Conservation (phyloP, 2,888 invertebrate species). For the Mystacides longicornis region DNA sequence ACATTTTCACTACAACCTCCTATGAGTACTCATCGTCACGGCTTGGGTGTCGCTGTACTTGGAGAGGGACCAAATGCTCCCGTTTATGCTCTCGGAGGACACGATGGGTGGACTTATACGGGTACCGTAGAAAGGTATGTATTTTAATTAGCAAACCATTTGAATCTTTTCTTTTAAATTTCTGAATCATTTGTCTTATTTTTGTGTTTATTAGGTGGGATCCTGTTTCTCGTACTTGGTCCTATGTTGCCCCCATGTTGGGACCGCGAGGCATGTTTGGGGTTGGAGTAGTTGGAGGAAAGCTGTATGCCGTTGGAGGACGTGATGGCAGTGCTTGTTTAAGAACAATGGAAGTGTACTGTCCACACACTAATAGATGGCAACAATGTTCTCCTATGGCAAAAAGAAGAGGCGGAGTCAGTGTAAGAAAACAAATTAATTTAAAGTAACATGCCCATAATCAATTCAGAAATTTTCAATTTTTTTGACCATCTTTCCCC, state of each 20-base stretch:
- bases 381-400: slow-evolving; percentile 81
- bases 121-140: slow-evolving; percentile 76
- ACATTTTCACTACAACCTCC: slow-evolving; percentile 76
- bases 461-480: no score
- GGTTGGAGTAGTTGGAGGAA: slow-evolving; percentile 75
- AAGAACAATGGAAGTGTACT: slow-evolving; percentile 81
- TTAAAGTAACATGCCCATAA: no score
- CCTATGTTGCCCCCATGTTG: slow-evolving; percentile 83
- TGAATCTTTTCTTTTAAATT: neutral
- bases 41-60: slow-evolving; percentile 70
- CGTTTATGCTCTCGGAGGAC: slow-evolving; percentile 91
- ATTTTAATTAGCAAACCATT: no score
- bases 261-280: slow-evolving; percentile 86
- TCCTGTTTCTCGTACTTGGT: slow-evolving; percentile 81
- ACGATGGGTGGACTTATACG: slow-evolving; percentile 92
- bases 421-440: slow-evolving; percentile 60
- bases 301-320: slow-evolving; percentile 87
- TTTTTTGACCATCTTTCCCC: no score
- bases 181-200: no score
- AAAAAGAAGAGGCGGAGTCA: slow-evolving; percentile 79
- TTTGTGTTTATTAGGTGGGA: slow-evolving; percentile 69
- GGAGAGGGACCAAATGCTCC: slow-evolving; percentile 66
- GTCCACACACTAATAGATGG: slow-evolving; percentile 69
- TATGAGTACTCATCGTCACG: slow-evolving; percentile 86
- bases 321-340: slow-evolving; percentile 88